Evolutionary conservation across 2,113 vertebrate genomes (phyloP).

Genomic region (Vidua macroura): DNA sequence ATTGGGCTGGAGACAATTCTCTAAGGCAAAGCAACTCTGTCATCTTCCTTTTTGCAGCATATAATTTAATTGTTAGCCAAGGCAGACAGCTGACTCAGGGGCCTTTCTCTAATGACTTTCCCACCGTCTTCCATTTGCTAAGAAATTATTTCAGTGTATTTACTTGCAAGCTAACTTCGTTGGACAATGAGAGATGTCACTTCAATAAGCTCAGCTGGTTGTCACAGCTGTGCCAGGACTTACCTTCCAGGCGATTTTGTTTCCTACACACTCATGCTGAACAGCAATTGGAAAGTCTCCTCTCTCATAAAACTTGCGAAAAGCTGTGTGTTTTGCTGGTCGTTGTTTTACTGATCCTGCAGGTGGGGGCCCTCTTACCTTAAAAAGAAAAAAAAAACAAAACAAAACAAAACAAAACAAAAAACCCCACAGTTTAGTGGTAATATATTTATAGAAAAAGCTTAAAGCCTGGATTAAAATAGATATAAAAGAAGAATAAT

Average conservation of each 20-base stretch:
- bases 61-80: conserved; percentile 79
- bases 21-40: conserved; percentile 75
- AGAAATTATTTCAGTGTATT: conserved; percentile 67
- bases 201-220: conserved; percentile 51
- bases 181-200: conserved; percentile 66
- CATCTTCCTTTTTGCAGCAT: conserved; percentile 72
- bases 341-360: conserved; percentile 87
- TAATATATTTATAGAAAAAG: not conserved
- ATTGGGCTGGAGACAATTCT: conserved; percentile 73
- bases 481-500: not conserved
- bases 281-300: conserved; percentile 90
- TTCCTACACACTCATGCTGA: conserved; percentile 82
- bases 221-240: conserved; percentile 65
- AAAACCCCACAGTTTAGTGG: not conserved
- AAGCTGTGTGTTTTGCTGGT: conserved; percentile 83
- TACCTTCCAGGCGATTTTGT: conserved; percentile 97
- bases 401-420: not conserved
- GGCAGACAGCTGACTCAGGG: conserved; percentile 68
- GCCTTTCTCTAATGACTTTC: conserved; percentile 41
- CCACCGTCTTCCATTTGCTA: conserved; percentile 51
- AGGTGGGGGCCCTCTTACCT: conserved; percentile 88
- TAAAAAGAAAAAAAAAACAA: not conserved
- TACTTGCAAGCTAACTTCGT: conserved; percentile 61
- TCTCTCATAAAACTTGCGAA: conserved; percentile 90
- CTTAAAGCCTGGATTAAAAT: not conserved